These are phyloP conservation scores for Crotalus tigris DNA, from an alignment of 2,113 vertebrate species.

Conservation along the genomic window DNA sequence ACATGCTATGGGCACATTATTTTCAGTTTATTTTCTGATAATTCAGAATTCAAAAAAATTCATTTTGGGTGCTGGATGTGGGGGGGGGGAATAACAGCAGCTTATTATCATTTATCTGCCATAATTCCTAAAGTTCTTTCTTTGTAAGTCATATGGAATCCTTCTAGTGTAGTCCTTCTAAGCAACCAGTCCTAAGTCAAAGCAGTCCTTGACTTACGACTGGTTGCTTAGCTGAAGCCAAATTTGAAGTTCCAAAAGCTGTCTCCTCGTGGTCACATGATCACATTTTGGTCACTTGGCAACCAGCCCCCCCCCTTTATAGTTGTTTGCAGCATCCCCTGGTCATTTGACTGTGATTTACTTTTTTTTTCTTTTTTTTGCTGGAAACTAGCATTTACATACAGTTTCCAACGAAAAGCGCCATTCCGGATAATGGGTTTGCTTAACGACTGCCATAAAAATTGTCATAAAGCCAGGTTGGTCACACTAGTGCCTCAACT, in stretches of 20 bases:
- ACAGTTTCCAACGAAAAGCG: background rate
- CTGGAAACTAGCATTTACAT: background rate
- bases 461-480: background rate
- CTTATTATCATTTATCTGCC: background rate
- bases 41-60: background rate
- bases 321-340: background rate
- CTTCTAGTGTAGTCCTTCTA: background rate
- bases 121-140: background rate
- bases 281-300: background rate
- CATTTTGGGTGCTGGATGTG: background rate
- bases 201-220: background rate
- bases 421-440: background rate
- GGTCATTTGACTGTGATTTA: background rate
- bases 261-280: background rate
- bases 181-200: background rate
- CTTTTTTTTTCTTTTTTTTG: background rate
- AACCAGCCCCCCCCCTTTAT: background rate
- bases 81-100: background rate
- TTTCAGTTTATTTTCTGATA: background rate
- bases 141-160: background rate
- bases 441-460: background rate
- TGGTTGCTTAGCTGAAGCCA: background rate
- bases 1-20: background rate
- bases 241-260: background rate
- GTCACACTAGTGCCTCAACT: background rate